Evolutionary conservation across 2,888 invertebrate species (phyloP).

Genomic region (Oscheius sp.): DNA sequence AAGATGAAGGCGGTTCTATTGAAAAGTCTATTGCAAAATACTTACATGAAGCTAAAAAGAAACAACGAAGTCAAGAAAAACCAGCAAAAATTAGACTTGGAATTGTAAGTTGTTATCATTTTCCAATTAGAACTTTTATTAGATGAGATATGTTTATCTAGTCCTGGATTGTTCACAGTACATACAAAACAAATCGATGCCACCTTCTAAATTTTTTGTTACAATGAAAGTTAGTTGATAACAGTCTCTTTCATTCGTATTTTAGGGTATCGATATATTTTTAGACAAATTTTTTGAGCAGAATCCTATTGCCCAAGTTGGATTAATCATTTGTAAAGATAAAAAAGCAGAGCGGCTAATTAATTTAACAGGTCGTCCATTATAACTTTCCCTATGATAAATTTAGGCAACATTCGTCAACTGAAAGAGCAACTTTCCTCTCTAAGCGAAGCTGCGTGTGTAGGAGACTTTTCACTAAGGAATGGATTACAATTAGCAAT

Average conservation of each 20-base stretch:
- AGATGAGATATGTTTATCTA: constrained; percentile 93
- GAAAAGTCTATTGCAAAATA: constrained; percentile 90
- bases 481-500: constrained; percentile 90
- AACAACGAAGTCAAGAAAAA: constrained; percentile 72
- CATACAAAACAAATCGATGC: constrained; percentile 93
- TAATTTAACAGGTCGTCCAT: constrained; percentile 83
- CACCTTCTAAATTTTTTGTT: constrained; percentile 78
- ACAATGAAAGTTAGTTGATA: constrained; percentile 41
- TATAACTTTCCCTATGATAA: background rate
- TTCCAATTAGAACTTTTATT: constrained; percentile 21
- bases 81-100: constrained; percentile 83
- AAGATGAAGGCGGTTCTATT: constrained; percentile 91
- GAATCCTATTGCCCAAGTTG: constrained; percentile 96
- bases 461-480: constrained; percentile 94
- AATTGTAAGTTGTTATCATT: constrained; percentile 75
- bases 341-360: constrained; percentile 92
- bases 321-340: constrained; percentile 87
- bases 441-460: constrained; percentile 77
- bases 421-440: constrained; percentile 72
- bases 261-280: constrained; percentile 83
- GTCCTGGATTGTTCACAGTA: constrained; percentile 91
- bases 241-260: background rate
- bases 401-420: constrained; percentile 61
- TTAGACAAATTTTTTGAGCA: constrained; percentile 97
- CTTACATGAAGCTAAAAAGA: constrained; percentile 85